Conservation (phyloP, 2,888 invertebrate genomes). For the Heliconius hortense region DNA sequence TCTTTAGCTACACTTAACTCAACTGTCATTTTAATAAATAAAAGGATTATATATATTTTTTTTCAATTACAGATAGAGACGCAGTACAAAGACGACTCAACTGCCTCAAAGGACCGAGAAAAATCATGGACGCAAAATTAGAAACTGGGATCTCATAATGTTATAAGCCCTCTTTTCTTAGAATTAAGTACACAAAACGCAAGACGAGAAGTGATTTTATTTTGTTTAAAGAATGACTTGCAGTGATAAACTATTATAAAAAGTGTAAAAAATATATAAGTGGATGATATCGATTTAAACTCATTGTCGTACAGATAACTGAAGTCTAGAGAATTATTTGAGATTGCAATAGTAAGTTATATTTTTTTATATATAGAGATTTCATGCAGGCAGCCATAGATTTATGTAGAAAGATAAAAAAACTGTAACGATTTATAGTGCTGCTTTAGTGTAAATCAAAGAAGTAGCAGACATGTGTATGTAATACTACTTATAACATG, state of each 20-base stretch:
- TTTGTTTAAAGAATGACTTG: conserved; percentile 71
- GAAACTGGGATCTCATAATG: conserved; percentile 81
- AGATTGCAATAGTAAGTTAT: conserved; percentile 77
- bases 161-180: conserved; percentile 57
- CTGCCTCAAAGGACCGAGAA: conserved; percentile 76
- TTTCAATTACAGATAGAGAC: conserved; percentile 89
- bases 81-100: conserved; percentile 96
- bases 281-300: conserved; percentile 64
- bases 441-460: conserved; percentile 59
- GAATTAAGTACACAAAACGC: conserved; percentile 64
- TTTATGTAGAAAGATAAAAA: conserved; percentile 56
- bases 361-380: conserved; percentile 74
- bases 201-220: conserved; percentile 79
- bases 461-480: background rate
- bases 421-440: conserved; percentile 58
- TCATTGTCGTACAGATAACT: conserved; percentile 64
- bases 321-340: conserved; percentile 66
- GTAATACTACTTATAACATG: background rate
- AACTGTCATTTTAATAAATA: background rate
- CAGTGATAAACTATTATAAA: conserved; percentile 59
- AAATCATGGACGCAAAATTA: conserved; percentile 77
- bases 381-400: conserved; percentile 54
- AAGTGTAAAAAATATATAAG: conserved; percentile 73
- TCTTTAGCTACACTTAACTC: conserved; percentile 28
- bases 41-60: background rate